Percentiles rank a stretch among this genome's conserved stretches.
phyloP scores from a whole-genome alignment of 1,140 invertebrate genomes.

The Hermetia illucens region DNA sequence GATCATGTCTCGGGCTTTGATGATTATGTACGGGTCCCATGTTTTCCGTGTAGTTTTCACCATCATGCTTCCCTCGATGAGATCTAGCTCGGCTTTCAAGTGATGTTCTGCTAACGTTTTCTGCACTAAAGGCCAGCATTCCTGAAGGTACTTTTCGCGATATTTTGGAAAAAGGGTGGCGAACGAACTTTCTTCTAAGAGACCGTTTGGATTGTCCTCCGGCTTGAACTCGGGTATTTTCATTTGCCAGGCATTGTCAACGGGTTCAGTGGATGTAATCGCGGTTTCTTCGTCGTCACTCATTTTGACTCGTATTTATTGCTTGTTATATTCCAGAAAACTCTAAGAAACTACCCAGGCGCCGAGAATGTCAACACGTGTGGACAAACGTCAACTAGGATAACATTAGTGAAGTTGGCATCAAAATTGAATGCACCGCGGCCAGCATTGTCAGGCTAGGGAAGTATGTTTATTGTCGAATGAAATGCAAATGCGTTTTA shows the following conservation, averaged over 20 bases:
- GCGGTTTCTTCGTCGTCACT: constrained; percentile 14
- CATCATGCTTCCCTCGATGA: constrained; percentile 89
- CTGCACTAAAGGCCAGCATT: constrained; percentile 91
- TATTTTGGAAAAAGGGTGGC: constrained; percentile 65
- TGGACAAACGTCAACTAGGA: too few species aligned
- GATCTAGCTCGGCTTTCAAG: constrained; percentile 83
- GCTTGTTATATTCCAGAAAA: background rate
- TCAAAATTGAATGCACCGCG: too few species aligned
- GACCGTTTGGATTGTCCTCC: constrained; percentile 79
- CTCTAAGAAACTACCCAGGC: too few species aligned
- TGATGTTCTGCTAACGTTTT: constrained; percentile 64
- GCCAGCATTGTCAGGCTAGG: too few species aligned
- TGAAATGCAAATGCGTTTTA: too few species aligned
- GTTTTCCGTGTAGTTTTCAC: constrained; percentile 94
- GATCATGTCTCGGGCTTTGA: constrained; percentile 94
- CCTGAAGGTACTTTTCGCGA: constrained; percentile 88
- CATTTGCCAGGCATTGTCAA: constrained; percentile 77
- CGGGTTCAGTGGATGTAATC: constrained; percentile 32
- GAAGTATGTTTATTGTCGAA: too few species aligned
- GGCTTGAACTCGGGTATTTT: constrained; percentile 83
- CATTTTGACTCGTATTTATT: constrained; percentile 12
- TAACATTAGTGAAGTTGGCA: too few species aligned
- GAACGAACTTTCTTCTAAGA: constrained; percentile 54
- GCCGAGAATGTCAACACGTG: too few species aligned
- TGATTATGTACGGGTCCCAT: constrained; percentile 96